Evolutionary conservation across 2,888 invertebrate genomes (phyloP).

Genomic region (Pachymerium ferrugineum): DNA sequence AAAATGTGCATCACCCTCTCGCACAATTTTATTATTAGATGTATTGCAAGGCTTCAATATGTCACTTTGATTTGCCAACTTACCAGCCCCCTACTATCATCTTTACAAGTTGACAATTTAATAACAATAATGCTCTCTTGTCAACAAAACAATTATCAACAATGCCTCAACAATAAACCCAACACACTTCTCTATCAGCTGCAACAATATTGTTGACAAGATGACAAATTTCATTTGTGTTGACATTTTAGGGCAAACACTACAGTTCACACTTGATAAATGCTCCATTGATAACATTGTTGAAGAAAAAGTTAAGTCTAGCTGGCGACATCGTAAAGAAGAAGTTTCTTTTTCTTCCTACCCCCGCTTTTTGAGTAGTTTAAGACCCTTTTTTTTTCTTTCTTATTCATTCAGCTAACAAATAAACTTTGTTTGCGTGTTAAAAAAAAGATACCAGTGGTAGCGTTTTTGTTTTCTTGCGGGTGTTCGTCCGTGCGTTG

Average conservation of each 20-base stretch:
- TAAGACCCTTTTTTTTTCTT: neutral
- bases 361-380: neutral
- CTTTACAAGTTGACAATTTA: no score
- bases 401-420: neutral
- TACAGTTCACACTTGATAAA: neutral
- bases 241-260: neutral
- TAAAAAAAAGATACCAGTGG: no score
- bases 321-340: neutral
- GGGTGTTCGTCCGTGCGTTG: neutral
- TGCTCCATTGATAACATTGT: neutral
- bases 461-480: neutral
- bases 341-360: no score
- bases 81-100: no score
- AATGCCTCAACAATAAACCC: neutral
- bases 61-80: no score
- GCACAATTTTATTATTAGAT: no score
- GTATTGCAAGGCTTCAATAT: no score
- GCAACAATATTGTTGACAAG: neutral
- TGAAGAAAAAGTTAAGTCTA: neutral
- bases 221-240: neutral
- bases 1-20: no score
- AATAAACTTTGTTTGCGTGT: neutral
- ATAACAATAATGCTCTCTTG: no score
- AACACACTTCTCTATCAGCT: neutral
- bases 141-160: constrained; percentile 2